These are phyloP conservation scores for Helicoverpa assulta DNA, from an alignment of 2,888 invertebrate species.

Conservation along the genomic window DNA sequence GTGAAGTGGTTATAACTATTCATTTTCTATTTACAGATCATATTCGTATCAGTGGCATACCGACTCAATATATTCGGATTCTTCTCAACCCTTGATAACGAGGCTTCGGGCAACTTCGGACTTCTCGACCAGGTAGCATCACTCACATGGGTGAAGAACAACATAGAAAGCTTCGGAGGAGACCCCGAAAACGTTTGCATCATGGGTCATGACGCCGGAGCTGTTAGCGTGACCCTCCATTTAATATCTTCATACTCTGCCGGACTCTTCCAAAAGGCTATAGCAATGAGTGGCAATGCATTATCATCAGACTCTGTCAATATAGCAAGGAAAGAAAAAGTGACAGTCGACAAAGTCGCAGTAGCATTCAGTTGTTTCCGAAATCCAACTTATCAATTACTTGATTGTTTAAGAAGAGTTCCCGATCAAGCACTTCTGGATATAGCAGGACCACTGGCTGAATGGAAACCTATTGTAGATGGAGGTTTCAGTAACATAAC, in stretches of 20 bases:
- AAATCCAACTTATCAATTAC: slow-evolving; percentile 91
- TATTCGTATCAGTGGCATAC: slow-evolving; percentile 95
- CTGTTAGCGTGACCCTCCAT: slow-evolving; percentile 94
- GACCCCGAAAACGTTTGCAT: slow-evolving; percentile 93
- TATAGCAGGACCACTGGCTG: slow-evolving; percentile 90
- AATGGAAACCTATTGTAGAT: slow-evolving; percentile 95
- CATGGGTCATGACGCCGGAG: slow-evolving; percentile 95
- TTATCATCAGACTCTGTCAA: slow-evolving; percentile 91
- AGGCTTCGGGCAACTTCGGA: slow-evolving; percentile 95
- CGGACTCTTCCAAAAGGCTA: slow-evolving; percentile 93
- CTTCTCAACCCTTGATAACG: slow-evolving; percentile 94
- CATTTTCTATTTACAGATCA: slow-evolving; percentile 87
- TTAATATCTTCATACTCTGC: slow-evolving; percentile 92
- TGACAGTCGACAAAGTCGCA: slow-evolving; percentile 91
- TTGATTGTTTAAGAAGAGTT: slow-evolving; percentile 92
- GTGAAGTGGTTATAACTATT: too few relatives aligned
- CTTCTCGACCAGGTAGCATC: slow-evolving; percentile 95
- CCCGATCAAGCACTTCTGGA: slow-evolving; percentile 91
- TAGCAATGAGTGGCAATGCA: slow-evolving; percentile 95
- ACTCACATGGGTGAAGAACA: slow-evolving; percentile 94
- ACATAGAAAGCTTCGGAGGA: slow-evolving; percentile 94
- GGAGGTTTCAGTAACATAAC: slow-evolving; percentile 92
- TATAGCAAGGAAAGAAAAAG: slow-evolving; percentile 91
- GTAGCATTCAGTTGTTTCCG: slow-evolving; percentile 92
- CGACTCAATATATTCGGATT: slow-evolving; percentile 96